Evolutionary conservation across 2,113 vertebrate species (phyloP).

Genomic region (Chrysochloris asiatica): DNA sequence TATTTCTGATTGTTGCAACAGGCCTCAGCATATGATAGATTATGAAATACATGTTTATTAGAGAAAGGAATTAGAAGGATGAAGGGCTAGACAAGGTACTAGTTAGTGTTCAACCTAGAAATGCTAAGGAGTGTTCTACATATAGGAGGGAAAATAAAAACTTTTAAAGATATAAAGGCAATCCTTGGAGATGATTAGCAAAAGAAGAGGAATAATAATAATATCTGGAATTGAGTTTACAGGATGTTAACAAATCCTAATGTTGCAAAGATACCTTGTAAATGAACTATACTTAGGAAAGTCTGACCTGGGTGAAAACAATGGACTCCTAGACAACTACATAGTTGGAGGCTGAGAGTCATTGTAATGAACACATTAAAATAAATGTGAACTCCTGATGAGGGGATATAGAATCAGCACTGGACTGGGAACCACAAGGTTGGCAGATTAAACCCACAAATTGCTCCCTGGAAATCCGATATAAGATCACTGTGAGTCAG

Average conservation of each 20-base stretch:
- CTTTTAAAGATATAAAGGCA: not conserved
- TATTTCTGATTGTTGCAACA: not conserved
- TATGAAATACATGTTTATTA: too few species aligned
- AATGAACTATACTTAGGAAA: not conserved
- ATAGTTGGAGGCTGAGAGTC: not conserved
- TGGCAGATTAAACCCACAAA: too few species aligned
- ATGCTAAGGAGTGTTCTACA: not conserved
- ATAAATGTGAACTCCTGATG: too few species aligned
- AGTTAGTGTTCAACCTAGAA: not conserved
- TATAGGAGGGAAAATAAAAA: not conserved
- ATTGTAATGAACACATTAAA: not conserved
- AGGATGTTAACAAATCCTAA: not conserved
- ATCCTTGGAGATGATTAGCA: not conserved
- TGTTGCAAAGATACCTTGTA: not conserved
- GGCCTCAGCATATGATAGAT: not conserved
- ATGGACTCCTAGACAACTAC: not conserved
- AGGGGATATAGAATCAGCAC: too few species aligned
- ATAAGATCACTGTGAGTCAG: too few species aligned
- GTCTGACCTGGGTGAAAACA: not conserved
- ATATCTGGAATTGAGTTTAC: not conserved
- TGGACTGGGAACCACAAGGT: too few species aligned
- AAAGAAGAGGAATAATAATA: not conserved
- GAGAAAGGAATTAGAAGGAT: not conserved
- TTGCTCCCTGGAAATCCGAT: too few species aligned
- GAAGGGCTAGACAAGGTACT: not conserved